phyloP scores from a whole-genome alignment of 2,113 vertebrate genomes.

The Mastomys natalensis region DNA sequence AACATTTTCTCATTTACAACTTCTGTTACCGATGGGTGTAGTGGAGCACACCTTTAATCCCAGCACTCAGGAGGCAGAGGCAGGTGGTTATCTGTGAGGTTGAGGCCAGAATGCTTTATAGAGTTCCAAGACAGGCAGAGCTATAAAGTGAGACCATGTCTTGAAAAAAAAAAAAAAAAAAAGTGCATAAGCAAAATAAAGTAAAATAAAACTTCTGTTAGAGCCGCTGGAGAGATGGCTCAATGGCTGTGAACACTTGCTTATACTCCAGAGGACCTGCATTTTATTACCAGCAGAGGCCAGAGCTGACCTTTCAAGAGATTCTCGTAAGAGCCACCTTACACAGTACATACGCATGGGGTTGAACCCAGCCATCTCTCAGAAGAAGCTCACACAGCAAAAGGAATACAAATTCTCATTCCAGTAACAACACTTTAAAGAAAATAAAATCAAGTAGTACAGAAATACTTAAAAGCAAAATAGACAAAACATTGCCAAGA shows the following conservation, averaged over 20 bases:
- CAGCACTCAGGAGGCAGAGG: neutral
- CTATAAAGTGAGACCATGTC: neutral
- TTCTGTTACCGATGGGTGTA: neutral
- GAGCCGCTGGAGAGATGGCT: neutral
- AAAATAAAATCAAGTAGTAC: conserved; percentile 13
- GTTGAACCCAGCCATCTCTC: neutral
- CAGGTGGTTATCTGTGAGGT: neutral
- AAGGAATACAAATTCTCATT: conserved; percentile 51
- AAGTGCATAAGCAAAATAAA: neutral
- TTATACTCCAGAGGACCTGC: neutral
- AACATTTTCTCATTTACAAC: neutral
- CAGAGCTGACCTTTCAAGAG: neutral
- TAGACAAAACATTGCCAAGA: neutral
- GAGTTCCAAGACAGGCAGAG: neutral
- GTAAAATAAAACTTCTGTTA: neutral
- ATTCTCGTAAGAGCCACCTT: conserved; percentile 31
- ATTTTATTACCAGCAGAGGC: neutral
- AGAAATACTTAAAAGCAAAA: conserved; percentile 63
- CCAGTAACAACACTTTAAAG: conserved; percentile 39
- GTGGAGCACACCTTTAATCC: neutral
- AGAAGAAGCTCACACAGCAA: neutral
- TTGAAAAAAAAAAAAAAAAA: neutral
- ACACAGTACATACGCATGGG: neutral
- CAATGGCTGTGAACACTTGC: neutral
- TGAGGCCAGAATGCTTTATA: neutral